Evolutionary conservation across 2,797 vertebrate genomes (phyloP), one percentile per base, ranked within the genome.

Genomic region (Pelodytes ibericus): DNA sequence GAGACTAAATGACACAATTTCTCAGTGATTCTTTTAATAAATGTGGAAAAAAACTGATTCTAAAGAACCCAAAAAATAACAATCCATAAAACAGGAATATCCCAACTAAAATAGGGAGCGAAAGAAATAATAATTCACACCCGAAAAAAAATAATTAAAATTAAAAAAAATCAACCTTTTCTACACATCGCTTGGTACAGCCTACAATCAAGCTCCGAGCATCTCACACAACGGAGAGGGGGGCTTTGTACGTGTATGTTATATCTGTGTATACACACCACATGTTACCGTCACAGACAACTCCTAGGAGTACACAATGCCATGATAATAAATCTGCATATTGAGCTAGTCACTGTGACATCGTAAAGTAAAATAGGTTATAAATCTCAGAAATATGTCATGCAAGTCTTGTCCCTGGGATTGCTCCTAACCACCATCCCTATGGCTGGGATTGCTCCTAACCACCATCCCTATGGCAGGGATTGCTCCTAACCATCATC

Each of bases 1-100:
- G 26, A 49, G 67, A 51, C 60, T 18, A 10, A 29, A 4, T 13
- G 74, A 77, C 20, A 25, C 36, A 2, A 22, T 49, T 63, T 62
- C 24, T 71, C 59, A 65, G 72, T 71, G 78, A 75, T 75, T 74
- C 60, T 65, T 74, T 70, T 70, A 71, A 71, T 74, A 75, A 70
- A 56, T 65, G 44, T 72, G 79, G n/a, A 75, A 71, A 68, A 80
- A 74, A 74, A 58, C 66, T 57, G 53, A 15, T 63, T 47, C 59
- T 63, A 79, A 57, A 70, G 62, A 51, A 2, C n/a, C 66, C 47
- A 47, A 25, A 25, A 57, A 61, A 39, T 33, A 66, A 53, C 29
- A 60, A 41, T 39, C 63, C 29, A 67, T 62, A 72, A 72, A 69
- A 36, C 44, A 74, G 67, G 29, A 57, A 70, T 10, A 57, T 61